Evolutionary conservation across 2,888 invertebrate genomes (phyloP).

Genomic region (Danaus chrysippus): DNA sequence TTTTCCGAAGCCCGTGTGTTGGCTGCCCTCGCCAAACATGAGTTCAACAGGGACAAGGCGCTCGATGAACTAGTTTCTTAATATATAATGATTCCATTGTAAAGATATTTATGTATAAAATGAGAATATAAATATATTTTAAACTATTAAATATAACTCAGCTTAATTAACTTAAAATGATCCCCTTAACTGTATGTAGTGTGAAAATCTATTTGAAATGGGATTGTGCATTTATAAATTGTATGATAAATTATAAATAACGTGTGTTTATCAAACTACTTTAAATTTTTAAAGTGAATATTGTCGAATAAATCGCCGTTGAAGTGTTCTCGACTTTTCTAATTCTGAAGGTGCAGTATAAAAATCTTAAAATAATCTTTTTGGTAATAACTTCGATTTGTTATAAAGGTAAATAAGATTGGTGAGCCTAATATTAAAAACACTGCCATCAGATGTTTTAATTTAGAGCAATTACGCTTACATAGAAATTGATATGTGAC

Average conservation of each 20-base stretch:
- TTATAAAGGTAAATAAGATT: background rate
- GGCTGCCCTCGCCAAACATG: slow-evolving; percentile 85
- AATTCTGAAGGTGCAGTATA: background rate
- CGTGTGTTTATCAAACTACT: too few species aligned
- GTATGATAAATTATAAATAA: too few species aligned
- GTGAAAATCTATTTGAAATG: too few species aligned
- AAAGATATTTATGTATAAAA: slow-evolving; percentile 12
- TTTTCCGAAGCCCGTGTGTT: slow-evolving; percentile 88
- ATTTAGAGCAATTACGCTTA: slow-evolving; percentile 6
- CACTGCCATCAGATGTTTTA: slow-evolving; percentile 10
- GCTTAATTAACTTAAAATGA: too few species aligned
- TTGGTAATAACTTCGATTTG: background rate
- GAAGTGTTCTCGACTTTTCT: slow-evolving; percentile 14
- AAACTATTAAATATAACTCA: slow-evolving; percentile 3
- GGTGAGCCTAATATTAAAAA: slow-evolving; percentile 3
- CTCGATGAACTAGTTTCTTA: slow-evolving; percentile 90
- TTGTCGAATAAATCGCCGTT: slow-evolving; percentile 3
- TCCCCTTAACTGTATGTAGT: too few species aligned
- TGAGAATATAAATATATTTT: slow-evolving; percentile 19
- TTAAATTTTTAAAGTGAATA: too few species aligned
- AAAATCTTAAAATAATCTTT: background rate
- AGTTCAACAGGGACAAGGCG: slow-evolving; percentile 91
- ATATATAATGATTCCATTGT: slow-evolving; percentile 19
- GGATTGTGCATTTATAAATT: too few species aligned
- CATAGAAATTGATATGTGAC: background rate